A percentile compares a stretch with the other conserved stretches of the same genome.
These are phyloP conservation scores for Drosophila cognata DNA, from an alignment of 2,888 invertebrate species.

Conservation along the genomic window DNA sequence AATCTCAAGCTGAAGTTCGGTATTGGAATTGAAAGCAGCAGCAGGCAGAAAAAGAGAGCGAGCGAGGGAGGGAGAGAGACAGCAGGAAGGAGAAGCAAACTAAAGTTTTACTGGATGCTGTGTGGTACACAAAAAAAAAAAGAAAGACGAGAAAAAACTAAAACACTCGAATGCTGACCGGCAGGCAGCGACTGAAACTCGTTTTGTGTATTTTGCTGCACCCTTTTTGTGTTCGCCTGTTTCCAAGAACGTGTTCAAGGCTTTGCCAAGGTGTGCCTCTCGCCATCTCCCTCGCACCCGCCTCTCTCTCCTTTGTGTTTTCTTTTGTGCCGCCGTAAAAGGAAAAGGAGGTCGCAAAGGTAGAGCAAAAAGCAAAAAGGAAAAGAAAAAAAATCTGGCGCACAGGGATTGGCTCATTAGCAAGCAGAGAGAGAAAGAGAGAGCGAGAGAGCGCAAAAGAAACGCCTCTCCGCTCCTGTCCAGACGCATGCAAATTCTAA, in stretches of 20 bases:
- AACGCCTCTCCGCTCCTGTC: constrained; percentile 32
- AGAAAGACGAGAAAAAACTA: constrained; percentile 35
- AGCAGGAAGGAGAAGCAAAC: constrained; percentile 28
- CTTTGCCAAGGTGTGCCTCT: constrained; percentile 64
- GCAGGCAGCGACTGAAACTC: constrained; percentile 51
- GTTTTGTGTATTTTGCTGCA: constrained; percentile 72
- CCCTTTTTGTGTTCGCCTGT: constrained; percentile 63
- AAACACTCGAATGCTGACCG: constrained; percentile 55
- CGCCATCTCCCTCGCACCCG: not conserved
- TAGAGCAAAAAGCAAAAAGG: constrained; percentile 19
- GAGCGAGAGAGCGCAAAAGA: not conserved
- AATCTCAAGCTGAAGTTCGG: constrained; percentile 30
- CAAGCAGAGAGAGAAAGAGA: not conserved
- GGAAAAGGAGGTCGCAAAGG: constrained; percentile 69
- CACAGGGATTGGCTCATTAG: constrained; percentile 45
- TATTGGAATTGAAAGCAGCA: constrained; percentile 16
- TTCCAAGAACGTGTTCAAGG: constrained; percentile 76
- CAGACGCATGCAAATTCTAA: constrained; percentile 26
- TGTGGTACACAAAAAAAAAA: constrained; percentile 11
- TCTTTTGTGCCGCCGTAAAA: constrained; percentile 35
- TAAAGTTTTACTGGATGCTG: constrained; percentile 64
- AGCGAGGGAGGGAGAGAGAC: constrained; percentile 18
- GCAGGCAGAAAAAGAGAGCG: not conserved
- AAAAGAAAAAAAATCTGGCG: constrained; percentile 21
- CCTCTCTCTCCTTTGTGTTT: not conserved